A percentile compares a stretch with the other conserved stretches of the same genome.
Evolutionary conservation across 2,888 invertebrate genomes (phyloP).

Genomic region (Hedya salicella): DNA sequence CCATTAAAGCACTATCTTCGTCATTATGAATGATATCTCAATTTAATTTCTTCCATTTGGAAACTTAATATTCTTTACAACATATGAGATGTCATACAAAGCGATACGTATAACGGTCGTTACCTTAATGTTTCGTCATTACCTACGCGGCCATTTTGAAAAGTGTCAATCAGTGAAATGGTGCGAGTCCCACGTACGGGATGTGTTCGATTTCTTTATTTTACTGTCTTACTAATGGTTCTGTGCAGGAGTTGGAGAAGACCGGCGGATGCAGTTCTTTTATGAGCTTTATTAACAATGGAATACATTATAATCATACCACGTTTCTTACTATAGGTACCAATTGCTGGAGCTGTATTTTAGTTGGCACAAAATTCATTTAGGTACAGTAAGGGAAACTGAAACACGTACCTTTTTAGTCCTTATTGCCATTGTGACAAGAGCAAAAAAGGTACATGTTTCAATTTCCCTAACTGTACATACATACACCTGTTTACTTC

Average conservation of each 20-base stretch:
- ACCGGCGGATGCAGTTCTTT: neutral
- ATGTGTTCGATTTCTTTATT: slow-evolving; percentile 28
- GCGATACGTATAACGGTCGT: slow-evolving; percentile 27
- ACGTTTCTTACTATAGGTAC: too few species aligned
- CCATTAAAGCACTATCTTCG: slow-evolving; percentile 30
- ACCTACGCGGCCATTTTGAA: slow-evolving; percentile 33
- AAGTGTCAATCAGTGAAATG: slow-evolving; percentile 41
- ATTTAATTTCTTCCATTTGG: slow-evolving; percentile 30
- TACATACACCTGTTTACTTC: too few species aligned
- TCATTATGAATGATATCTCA: slow-evolving; percentile 23
- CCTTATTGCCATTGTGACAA: neutral
- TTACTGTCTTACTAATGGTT: slow-evolving; percentile 34
- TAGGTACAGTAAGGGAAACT: too few species aligned
- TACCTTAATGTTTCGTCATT: slow-evolving; percentile 36
- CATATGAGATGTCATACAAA: slow-evolving; percentile 14
- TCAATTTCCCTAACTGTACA: too few species aligned
- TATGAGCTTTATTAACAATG: neutral
- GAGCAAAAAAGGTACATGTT: neutral
- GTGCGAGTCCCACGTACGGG: slow-evolving; percentile 36
- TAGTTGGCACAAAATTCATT: too few species aligned
- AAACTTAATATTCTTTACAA: slow-evolving; percentile 17
- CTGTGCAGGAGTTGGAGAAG: neutral
- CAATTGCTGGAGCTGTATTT: too few species aligned
- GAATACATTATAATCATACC: too few species aligned
- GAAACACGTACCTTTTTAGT: too few species aligned